Evolutionary conservation across 2,888 invertebrate species (phyloP).

Genomic region (Diabrotica balteata): DNA sequence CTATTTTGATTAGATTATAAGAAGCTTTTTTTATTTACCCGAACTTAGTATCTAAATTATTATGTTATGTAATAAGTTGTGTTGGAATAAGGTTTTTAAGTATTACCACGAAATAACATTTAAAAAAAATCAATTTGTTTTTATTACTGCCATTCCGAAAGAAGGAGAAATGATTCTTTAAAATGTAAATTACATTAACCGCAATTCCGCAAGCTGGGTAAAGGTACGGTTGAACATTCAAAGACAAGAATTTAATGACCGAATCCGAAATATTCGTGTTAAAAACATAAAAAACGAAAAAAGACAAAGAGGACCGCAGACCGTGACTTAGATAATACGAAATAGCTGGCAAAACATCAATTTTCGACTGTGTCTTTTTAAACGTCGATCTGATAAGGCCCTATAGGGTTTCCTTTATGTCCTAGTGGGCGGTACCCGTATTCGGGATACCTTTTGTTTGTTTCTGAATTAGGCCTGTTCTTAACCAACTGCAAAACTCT

Average conservation of each 20-base stretch:
- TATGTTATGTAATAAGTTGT: no score
- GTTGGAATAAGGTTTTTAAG: no score
- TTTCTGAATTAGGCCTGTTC: slow-evolving; percentile 16
- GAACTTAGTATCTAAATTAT: no score
- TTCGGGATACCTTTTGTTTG: slow-evolving; percentile 10
- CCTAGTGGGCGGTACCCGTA: slow-evolving; percentile 30
- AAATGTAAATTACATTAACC: no score
- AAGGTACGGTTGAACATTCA: background rate
- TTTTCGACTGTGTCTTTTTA: slow-evolving; percentile 50
- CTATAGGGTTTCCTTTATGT: slow-evolving; percentile 43
- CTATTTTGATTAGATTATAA: no score
- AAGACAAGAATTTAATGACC: slow-evolving; percentile 19
- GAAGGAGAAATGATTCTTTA: no score
- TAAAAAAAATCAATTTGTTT: no score
- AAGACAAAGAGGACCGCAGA: slow-evolving; percentile 22
- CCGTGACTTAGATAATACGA: slow-evolving; percentile 33
- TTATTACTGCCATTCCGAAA: no score
- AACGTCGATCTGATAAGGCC: slow-evolving; percentile 48
- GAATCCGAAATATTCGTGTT: slow-evolving; percentile 22
- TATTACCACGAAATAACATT: no score
- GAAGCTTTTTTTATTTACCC: no score
- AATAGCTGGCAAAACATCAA: slow-evolving; percentile 57
- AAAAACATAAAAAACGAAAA: slow-evolving; percentile 16
- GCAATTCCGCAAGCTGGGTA: no score
- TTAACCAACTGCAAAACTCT: background rate